Evolutionary conservation across 2,113 vertebrate species (phyloP).

Genomic region (Collichthys lucidus): DNA sequence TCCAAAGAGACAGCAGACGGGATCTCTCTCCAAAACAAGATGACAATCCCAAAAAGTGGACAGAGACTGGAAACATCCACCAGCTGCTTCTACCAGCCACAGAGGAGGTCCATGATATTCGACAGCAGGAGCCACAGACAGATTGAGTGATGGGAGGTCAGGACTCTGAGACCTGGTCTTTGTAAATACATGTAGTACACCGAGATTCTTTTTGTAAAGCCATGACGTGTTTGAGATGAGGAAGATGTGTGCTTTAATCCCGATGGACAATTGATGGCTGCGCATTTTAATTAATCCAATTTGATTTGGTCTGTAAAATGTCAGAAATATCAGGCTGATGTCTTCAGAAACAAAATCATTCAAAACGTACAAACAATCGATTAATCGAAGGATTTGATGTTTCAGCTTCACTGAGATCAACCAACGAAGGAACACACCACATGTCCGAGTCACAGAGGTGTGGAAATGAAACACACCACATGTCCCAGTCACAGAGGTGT

Average conservation of each 20-base stretch:
- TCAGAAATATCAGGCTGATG: not conserved
- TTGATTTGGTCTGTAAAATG: not conserved
- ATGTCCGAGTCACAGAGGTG: not conserved
- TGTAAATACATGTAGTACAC: slow-evolving; percentile 45
- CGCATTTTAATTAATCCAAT: not conserved
- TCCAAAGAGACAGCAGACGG: slow-evolving; percentile 88
- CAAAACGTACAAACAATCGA: too few species aligned
- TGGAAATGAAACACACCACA: not conserved
- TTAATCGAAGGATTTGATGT: too few species aligned
- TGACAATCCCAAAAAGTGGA: slow-evolving; percentile 98
- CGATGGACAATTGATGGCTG: too few species aligned
- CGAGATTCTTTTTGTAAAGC: not conserved
- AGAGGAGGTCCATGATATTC: slow-evolving; percentile 96
- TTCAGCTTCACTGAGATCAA: not conserved
- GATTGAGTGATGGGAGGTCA: slow-evolving; percentile 86
- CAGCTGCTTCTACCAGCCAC: slow-evolving; percentile 99
- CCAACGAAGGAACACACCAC: not conserved
- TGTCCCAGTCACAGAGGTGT: not conserved
- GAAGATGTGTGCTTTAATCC: slow-evolving; percentile 3
- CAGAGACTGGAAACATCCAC: slow-evolving; percentile 98
- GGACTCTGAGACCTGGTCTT: not conserved
- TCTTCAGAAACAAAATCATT: too few species aligned
- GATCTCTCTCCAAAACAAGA: slow-evolving; percentile 91
- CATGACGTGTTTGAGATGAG: slow-evolving; percentile 5
- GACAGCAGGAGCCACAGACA: slow-evolving; percentile 94